Evolutionary conservation across 2,113 vertebrate genomes (phyloP).

Genomic region (Stictonetta naevosa): DNA sequence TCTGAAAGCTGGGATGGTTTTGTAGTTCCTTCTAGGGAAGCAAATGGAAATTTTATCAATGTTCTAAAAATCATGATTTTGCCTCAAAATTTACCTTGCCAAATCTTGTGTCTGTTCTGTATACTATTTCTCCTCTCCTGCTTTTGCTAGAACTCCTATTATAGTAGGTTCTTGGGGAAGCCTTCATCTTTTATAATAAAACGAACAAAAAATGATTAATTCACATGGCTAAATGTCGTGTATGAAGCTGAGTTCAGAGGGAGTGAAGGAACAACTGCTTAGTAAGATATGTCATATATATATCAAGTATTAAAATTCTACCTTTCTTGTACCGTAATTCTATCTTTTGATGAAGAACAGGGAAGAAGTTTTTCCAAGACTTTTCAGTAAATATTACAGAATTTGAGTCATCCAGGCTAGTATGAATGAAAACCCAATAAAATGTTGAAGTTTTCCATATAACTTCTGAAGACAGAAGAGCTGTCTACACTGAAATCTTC

Average conservation of each 20-base stretch:
- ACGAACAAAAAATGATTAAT: neutral
- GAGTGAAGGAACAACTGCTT: neutral
- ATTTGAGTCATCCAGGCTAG: neutral
- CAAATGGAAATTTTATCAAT: neutral
- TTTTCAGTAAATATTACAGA: neutral
- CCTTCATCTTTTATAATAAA: neutral
- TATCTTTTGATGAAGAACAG: neutral
- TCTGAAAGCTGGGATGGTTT: neutral
- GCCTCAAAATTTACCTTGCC: neutral
- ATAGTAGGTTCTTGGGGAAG: neutral
- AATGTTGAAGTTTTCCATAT: neutral
- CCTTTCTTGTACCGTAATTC: neutral
- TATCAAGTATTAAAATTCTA: neutral
- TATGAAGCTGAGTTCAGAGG: neutral
- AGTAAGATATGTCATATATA: neutral
- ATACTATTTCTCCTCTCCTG: neutral
- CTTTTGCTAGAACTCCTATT: neutral
- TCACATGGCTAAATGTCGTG: neutral
- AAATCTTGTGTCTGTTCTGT: rapidly evolving
- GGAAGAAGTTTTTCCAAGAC: neutral
- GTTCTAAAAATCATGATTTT: neutral
- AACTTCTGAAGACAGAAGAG: neutral
- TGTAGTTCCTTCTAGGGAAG: neutral
- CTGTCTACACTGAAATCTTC: neutral
- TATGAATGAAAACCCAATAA: neutral